Evolutionary conservation across 1,140 invertebrate genomes (phyloP).

Genomic region (Drosophila auraria): DNA sequence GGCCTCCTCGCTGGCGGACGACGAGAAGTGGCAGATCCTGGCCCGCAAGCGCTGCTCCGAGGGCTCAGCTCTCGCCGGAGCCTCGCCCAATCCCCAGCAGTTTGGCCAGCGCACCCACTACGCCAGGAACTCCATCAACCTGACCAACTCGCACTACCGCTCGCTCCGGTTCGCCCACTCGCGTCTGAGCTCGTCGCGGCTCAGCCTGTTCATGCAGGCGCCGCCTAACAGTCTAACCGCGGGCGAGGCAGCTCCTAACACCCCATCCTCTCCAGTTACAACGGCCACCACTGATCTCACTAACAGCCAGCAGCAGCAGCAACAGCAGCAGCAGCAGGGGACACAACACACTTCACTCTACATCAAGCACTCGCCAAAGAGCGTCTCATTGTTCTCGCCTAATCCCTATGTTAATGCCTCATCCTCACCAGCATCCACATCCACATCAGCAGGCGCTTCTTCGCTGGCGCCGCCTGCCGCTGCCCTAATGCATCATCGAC

Average conservation of each 20-base stretch:
- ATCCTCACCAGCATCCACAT: slow-evolving; percentile 46
- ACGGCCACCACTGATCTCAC: slow-evolving; percentile 70
- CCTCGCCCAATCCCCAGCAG: slow-evolving; percentile 36
- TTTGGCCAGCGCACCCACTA: slow-evolving; percentile 79
- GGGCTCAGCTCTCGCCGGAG: slow-evolving; percentile 43
- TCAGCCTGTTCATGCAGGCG: slow-evolving; percentile 79
- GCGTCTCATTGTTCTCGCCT: slow-evolving; percentile 70
- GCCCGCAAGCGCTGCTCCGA: slow-evolving; percentile 80
- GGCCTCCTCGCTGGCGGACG: slow-evolving; percentile 77
- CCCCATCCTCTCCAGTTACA: slow-evolving; percentile 24
- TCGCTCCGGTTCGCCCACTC: slow-evolving; percentile 81
- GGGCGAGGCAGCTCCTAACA: slow-evolving; percentile 24
- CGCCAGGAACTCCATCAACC: slow-evolving; percentile 79
- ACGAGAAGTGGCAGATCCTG: slow-evolving; percentile 83
- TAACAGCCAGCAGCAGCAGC: slow-evolving; percentile 51
- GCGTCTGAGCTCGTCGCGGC: slow-evolving; percentile 75
- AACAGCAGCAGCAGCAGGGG: slow-evolving; percentile 36
- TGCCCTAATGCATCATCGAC: slow-evolving; percentile 77
- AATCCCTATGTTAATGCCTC: slow-evolving; percentile 72
- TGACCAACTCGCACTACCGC: slow-evolving; percentile 82
- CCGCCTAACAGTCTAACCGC: slow-evolving; percentile 52
- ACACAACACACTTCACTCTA: slow-evolving; percentile 66
- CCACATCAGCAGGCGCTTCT: slow-evolving; percentile 15
- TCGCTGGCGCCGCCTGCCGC: slow-evolving; percentile 58
- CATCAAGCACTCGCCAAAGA: slow-evolving; percentile 78